These are phyloP conservation scores for Tethya wilhelma DNA, from an alignment of 37 sponge, comb jelly and placozoan species.

Conservation along the genomic window DNA sequence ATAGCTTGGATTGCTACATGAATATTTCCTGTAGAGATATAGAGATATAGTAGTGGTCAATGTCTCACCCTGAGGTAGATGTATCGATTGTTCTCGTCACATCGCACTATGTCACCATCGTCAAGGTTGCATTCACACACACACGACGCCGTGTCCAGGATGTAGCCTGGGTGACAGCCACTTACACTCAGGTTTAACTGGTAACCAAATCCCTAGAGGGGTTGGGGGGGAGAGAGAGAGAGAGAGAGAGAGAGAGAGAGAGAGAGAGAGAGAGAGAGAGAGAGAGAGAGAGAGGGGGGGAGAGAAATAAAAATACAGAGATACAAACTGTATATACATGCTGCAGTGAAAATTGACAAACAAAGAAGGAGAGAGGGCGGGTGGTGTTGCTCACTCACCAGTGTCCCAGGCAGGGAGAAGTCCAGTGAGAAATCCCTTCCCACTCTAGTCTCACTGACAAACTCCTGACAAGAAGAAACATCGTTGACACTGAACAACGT, in stretches of 20 bases:
- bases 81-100: conserved; percentile 49
- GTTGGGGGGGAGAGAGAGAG: too few species aligned
- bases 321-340: too few species aligned
- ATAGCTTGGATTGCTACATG: background rate
- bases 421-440: conserved; percentile 14
- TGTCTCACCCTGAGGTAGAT: conserved; percentile 73
- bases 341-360: too few species aligned
- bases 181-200: conserved; percentile 11
- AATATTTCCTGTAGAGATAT: background rate
- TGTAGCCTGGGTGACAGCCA: conserved; percentile 79
- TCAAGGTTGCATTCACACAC: conserved; percentile 44
- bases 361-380: too few species aligned
- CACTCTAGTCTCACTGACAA: background rate
- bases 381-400: too few species aligned
- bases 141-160: background rate
- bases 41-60: background rate
- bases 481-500: background rate
- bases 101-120: conserved; percentile 37
- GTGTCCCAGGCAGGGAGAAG: conserved; percentile 74
- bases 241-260: too few species aligned
- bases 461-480: background rate
- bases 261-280: too few species aligned
- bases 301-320: too few species aligned
- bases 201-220: too few species aligned
- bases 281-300: too few species aligned